These are phyloP conservation scores for Steatornis caripensis DNA, from an alignment of 2,113 vertebrate genomes.

Conservation along the genomic window DNA sequence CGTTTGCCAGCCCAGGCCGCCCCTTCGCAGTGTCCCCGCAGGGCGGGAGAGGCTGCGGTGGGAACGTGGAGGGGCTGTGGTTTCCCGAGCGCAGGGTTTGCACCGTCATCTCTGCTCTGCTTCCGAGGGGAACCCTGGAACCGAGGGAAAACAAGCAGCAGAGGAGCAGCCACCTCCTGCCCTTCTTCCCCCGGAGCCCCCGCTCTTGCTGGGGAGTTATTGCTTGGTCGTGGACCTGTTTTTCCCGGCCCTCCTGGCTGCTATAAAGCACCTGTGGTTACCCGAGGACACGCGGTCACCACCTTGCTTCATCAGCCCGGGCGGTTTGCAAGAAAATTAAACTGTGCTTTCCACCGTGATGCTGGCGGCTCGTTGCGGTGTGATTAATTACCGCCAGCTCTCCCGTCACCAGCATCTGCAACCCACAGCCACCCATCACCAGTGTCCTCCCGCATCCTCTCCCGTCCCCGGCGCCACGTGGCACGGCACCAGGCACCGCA, in stretches of 20 bases:
- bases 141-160: not conserved
- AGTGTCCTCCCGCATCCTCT: not conserved
- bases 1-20: not conserved
- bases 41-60: not conserved
- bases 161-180: not conserved
- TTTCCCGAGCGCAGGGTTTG: not conserved
- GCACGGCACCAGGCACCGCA: not conserved
- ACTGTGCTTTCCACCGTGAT: rapidly evolving
- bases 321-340: not conserved
- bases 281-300: rapidly evolving
- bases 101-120: not conserved
- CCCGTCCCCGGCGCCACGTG: rapidly evolving
- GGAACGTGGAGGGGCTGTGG: not conserved
- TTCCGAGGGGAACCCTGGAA: not conserved
- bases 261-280: not conserved
- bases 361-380: rapidly evolving
- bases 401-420: rapidly evolving
- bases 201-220: not conserved
- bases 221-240: not conserved
- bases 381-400: not conserved
- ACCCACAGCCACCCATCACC: not conserved
- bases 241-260: rapidly evolving
- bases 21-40: not conserved
- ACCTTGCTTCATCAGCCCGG: not conserved
- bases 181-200: not conserved